Evolutionary conservation across 2,888 invertebrate genomes (phyloP).

Genomic region (Ctena decussata): DNA sequence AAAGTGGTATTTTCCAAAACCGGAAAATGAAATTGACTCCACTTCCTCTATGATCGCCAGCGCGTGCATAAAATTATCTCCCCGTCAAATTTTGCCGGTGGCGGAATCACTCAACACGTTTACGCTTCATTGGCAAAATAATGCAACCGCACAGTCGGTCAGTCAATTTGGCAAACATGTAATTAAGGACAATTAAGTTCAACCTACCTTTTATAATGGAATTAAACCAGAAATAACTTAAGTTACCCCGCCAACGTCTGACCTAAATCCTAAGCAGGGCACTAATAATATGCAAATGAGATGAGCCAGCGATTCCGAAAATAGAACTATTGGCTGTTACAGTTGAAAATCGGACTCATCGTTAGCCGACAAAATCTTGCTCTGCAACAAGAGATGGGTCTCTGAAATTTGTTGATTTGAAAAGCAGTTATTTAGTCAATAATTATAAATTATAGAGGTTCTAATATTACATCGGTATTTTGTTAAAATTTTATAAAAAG

Average conservation of each 20-base stretch:
- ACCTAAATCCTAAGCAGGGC: conserved; percentile 63
- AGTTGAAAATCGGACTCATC: too few species aligned
- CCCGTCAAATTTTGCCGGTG: conserved; percentile 9
- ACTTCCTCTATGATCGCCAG: conserved; percentile 25
- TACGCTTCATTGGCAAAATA: neutral
- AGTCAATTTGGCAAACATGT: neutral
- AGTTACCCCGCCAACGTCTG: conserved; percentile 60
- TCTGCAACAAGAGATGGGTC: too few species aligned
- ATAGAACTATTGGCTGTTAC: conserved; percentile 49
- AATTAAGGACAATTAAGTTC: neutral
- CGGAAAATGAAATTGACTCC: conserved; percentile 26
- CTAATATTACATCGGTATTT: too few species aligned
- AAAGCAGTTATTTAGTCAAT: too few species aligned
- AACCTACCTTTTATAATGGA: neutral
- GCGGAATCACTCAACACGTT: conserved; percentile 13
- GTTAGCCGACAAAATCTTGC: too few species aligned
- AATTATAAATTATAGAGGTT: too few species aligned
- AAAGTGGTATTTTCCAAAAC: conserved; percentile 21
- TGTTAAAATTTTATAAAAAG: too few species aligned
- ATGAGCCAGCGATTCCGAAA: conserved; percentile 60
- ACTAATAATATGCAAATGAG: conserved; percentile 66
- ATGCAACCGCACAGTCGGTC: neutral
- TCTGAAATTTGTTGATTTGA: too few species aligned
- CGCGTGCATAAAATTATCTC: conserved; percentile 58
- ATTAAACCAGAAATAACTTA: conserved; percentile 19